Evolutionary conservation across 2,113 vertebrate species (phyloP).

Genomic region (Hippocampus comes): DNA sequence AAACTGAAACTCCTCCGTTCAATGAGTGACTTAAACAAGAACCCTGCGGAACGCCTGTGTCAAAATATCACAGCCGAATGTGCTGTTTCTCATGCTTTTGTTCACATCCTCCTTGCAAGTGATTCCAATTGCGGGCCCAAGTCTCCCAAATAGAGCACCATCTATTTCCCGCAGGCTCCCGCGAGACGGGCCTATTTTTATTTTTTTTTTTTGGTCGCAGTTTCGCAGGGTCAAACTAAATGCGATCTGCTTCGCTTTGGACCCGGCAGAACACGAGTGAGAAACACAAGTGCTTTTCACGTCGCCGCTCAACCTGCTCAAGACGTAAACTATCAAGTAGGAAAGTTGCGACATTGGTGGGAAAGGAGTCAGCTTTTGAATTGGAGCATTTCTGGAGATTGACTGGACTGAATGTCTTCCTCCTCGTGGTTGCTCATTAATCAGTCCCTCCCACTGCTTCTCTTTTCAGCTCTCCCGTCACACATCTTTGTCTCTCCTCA

Average conservation of each 20-base stretch:
- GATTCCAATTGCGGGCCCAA: slow-evolving; percentile 18
- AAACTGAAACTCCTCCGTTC: background rate
- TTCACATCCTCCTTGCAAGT: background rate
- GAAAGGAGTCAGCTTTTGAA: background rate
- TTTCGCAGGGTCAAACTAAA: slow-evolving; percentile 24
- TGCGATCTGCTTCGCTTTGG: slow-evolving; percentile 3
- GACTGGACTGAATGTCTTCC: slow-evolving; percentile 27
- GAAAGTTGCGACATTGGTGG: background rate
- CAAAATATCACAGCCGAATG: background rate
- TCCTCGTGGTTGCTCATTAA: slow-evolving; percentile 39
- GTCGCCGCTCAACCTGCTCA: background rate
- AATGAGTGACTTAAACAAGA: background rate
- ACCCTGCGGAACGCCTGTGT: background rate
- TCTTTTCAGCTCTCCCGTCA: slow-evolving; percentile 22
- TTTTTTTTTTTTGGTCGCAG: slow-evolving; percentile 29
- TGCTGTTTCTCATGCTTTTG: background rate
- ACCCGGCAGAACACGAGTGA: background rate
- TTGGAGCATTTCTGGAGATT: slow-evolving; percentile 20
- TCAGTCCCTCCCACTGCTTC: slow-evolving; percentile 30
- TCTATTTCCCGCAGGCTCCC: slow-evolving; percentile 27
- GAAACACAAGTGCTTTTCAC: background rate
- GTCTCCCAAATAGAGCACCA: slow-evolving; percentile 23
- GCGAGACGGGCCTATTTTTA: slow-evolving; percentile 8
- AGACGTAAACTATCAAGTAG: background rate
- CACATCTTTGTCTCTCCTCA: slow-evolving; percentile 18